These are phyloP conservation scores for Phalacrocorax brasilianus DNA, from an alignment of 2,113 vertebrate species.

Conservation along the genomic window DNA sequence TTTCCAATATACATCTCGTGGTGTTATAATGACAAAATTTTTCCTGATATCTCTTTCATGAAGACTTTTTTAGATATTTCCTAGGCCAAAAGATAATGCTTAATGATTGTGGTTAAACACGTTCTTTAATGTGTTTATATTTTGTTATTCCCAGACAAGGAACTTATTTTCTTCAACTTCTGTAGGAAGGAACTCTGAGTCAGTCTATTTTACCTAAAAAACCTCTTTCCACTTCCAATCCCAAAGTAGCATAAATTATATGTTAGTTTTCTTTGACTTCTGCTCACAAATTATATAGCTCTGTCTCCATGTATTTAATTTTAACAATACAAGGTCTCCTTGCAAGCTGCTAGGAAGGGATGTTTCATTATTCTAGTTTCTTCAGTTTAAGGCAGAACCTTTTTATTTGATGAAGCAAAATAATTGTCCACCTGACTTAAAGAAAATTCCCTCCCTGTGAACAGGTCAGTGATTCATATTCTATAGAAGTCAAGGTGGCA, in stretches of 20 bases:
- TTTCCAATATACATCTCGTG: neutral
- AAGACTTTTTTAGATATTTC: neutral
- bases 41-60: neutral
- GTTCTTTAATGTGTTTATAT: neutral
- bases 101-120: neutral
- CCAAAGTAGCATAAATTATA: neutral
- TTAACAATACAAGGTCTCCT: neutral
- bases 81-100: neutral
- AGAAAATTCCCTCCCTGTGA: slow-evolving; percentile 16
- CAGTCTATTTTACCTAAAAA: neutral
- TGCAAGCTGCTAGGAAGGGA: neutral
- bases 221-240: neutral
- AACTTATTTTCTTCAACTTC: neutral
- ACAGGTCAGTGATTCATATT: slow-evolving; percentile 18
- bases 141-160: neutral
- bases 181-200: neutral
- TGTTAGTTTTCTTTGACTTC: neutral
- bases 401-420: slow-evolving; percentile 41
- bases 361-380: neutral
- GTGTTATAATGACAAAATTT: neutral
- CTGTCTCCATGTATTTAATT: neutral
- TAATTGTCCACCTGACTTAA: slow-evolving; percentile 21
- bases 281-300: neutral
- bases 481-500: slow-evolving; percentile 17
- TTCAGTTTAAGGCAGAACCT: neutral